Evolutionary conservation across 2,888 invertebrate species (phyloP), one percentile per base, ranked within the genome.

Genomic region (Mesorhabditis sp.): DNA sequence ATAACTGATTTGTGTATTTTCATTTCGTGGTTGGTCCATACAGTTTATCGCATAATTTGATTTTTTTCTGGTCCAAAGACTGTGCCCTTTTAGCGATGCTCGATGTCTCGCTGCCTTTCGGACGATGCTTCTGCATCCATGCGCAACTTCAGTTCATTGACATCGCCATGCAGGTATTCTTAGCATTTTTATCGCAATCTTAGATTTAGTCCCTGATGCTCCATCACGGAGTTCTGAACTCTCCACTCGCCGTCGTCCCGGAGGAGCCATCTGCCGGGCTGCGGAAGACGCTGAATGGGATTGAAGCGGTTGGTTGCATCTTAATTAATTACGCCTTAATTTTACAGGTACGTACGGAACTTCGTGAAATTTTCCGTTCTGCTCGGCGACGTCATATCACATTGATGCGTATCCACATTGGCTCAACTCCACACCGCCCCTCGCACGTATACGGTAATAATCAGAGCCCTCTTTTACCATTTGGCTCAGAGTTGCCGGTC

Each of bases 341-440:
- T 61, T 67, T 70, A 62, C 65, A 74, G 74, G 71, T 75, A n/a
- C 71, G 75, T n/a, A 70, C 61, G 6, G 75, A 73, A 62, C 69
- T 75, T 1, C 66, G 71, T 4, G 70, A 69, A 5, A 67, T 75
- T 28, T 75, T 75, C 62, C 72, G 73, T 4, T 75, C 75, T 4
- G 68, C 65, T n/a, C 68, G 71, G 28, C 67, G 75, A 4, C 69
- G 68, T 41, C 45, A 44, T 2, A 43, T 75, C 13, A 62, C 65
- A n/a, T 71, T 71, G 64, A 69, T 75, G 3, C 71, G 71, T 5
- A 64, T 75, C 61, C 65, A 72, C 15, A 62, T 75, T 42, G 75
- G 75, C 44, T 65, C 68, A 0, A 71, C 70, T 7, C 71, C 72
- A 0, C 28, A 7, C 41, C 62, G n/a, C 7, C 58, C 58, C 7